Percentiles rank a stretch among this genome's conserved stretches.
Conservation (phyloP, 2,113 vertebrate species). For the Cercocebus atys region DNA sequence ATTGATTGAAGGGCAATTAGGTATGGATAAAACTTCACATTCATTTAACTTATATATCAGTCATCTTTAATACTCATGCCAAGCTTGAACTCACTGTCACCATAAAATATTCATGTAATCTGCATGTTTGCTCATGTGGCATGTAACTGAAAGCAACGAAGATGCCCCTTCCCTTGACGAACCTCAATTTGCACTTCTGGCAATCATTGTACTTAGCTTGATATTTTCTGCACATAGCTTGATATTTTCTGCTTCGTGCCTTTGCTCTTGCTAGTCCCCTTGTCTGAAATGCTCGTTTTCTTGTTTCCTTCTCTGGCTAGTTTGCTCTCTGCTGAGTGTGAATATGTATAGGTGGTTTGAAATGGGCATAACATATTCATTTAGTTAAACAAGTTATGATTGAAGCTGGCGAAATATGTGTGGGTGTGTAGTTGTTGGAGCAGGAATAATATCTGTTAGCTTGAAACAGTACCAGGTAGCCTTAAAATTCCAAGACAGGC, state of each 20-base stretch:
- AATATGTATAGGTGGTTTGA: not conserved
- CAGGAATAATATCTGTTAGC: constrained; percentile 4
- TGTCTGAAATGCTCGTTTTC: not conserved
- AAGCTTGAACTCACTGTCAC: not conserved
- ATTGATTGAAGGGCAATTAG: not conserved
- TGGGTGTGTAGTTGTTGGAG: not conserved
- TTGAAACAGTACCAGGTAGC: not conserved
- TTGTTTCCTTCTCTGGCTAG: not conserved
- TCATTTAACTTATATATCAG: not conserved
- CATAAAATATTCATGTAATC: not conserved
- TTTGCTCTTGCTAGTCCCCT: not conserved
- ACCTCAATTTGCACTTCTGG: not conserved
- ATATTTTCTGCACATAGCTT: not conserved
- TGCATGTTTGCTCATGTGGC: not conserved
- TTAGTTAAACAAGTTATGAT: not conserved
- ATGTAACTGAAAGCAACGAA: not conserved
- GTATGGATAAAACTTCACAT: not conserved
- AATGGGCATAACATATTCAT: not conserved
- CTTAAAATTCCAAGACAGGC: not conserved
- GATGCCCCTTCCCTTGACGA: not conserved
- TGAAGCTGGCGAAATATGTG: not conserved
- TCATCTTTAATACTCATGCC: not conserved
- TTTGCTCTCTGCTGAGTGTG: not conserved
- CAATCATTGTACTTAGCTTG: not conserved
- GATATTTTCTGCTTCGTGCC: not conserved